Percentiles rank a stretch among this genome's conserved stretches.
These are phyloP conservation scores for Chiloscyllium punctatum DNA, from an alignment of 2,797 vertebrate species.

Conservation along the genomic window DNA sequence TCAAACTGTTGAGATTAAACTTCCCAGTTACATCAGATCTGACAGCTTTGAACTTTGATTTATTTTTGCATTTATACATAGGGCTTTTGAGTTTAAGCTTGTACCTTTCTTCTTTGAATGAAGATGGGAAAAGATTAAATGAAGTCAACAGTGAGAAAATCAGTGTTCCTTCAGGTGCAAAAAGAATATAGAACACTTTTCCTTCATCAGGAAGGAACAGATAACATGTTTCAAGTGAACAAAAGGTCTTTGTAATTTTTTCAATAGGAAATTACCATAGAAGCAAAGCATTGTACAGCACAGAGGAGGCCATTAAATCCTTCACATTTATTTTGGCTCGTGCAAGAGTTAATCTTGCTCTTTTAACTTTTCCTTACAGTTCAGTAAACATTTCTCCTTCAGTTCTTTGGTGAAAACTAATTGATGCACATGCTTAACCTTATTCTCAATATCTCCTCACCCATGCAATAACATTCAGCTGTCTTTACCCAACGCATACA, in stretches of 20 bases:
- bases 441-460: background rate
- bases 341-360: background rate
- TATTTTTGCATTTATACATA: background rate
- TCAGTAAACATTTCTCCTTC: background rate
- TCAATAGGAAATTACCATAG: background rate
- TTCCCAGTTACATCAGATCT: background rate
- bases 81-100: background rate
- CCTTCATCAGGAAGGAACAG: background rate
- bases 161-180: background rate
- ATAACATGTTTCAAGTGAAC: background rate
- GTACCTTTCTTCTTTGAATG: background rate
- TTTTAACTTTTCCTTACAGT: background rate
- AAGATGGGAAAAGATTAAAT: background rate
- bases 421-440: background rate
- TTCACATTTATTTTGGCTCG: background rate
- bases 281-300: background rate
- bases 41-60: conserved; percentile 7
- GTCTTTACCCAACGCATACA: background rate
- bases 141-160: background rate
- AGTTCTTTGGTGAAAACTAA: too few species aligned
- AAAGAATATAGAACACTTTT: background rate
- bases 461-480: background rate
- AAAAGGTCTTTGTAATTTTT: background rate
- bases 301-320: background rate
- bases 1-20: conserved; percentile 14